Conservation (phyloP, 64 coral and sea anemone species). For the Pocillopora verrucosa region DNA sequence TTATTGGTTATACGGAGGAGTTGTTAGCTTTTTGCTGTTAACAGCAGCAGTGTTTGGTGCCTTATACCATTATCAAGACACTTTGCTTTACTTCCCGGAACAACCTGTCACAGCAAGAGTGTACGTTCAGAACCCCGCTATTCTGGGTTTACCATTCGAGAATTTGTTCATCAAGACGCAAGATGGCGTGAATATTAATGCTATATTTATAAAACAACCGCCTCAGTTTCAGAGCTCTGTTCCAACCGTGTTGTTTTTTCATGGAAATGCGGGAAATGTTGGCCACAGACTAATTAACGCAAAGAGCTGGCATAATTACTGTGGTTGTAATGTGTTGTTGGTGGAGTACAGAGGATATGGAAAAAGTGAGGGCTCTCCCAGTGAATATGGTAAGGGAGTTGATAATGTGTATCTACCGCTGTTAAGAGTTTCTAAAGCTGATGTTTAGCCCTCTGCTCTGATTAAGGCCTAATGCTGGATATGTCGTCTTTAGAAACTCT, state of each 20-base stretch:
- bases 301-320: constrained; percentile 78
- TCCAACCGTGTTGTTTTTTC: constrained; percentile 90
- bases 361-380: constrained; percentile 93
- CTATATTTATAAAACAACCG: constrained; percentile 89
- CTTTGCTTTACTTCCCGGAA: constrained; percentile 95
- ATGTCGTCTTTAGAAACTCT: too few relatives aligned
- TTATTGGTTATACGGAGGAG: constrained; percentile 97
- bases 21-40: constrained; percentile 89
- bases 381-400: constrained; percentile 83
- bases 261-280: constrained; percentile 97
- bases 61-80: constrained; percentile 94
- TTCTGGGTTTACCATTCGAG: constrained; percentile 90
- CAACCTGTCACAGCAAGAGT: constrained; percentile 91
- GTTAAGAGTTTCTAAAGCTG: too few relatives aligned
- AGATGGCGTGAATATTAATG: constrained; percentile 93
- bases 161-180: constrained; percentile 91
- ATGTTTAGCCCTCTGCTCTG: too few relatives aligned
- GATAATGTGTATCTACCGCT: background rate
- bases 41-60: constrained; percentile 91
- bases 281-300: constrained; percentile 92
- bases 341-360: constrained; percentile 97
- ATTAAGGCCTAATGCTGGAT: too few relatives aligned
- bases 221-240: constrained; percentile 70
- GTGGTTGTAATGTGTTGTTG: constrained; percentile 92
- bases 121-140: constrained; percentile 89